Base-by-base conservation (phyloP, 2,113 vertebrate species). In the Desmodus rotundus region DNA sequence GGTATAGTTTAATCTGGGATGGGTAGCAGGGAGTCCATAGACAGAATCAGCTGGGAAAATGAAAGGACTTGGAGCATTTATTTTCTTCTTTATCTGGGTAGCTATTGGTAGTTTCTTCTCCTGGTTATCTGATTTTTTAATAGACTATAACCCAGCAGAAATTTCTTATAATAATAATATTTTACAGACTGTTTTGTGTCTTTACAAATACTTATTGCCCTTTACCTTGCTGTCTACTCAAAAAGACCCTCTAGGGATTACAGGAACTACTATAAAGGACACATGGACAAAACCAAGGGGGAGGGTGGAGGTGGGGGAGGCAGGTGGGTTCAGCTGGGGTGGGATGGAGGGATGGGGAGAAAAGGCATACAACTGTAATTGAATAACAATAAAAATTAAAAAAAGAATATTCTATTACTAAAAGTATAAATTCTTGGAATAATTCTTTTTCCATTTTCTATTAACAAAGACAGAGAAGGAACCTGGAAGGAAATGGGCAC, bases 61-160 rank as follows among this genome's bases (percentile, higher is more conserved):
- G 4, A 91, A 94, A 89, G 11, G 31, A 68, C 24, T 83, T 85
- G 56, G 33, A 93, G 31, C 38, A 65, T 56, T 89, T 92, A 91
- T 94, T 89, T 96, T 90, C 82, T 76, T 76, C 73, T 76, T 91
- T 84, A 83, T 65, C 31, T 92, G 87, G 12, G 45, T 87, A 88
- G 72, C 84, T 90, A 85, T 31, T 89, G 50, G 87, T 45, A 76
- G 15, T 90, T 86, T 95, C 45, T 91, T 61, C 45, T 95, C 36
- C 50, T 81, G 54, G 28, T 89, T 74, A 67, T 88, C 28, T 73
- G 26, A 77, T 38, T 73, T 63, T 94, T 90, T 4, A 87, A 63
- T 24, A 81, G 26, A 81, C 54, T 80, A 41, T 68, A 70, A 67
- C 5, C 4, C 33, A 74, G 26, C 31, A 92, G 26, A 63, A 70